A percentile compares a stretch with the other conserved stretches of the same genome.
phyloP scores from a whole-genome alignment of 2,888 invertebrate genomes.

The Lasiommata megera region DNA sequence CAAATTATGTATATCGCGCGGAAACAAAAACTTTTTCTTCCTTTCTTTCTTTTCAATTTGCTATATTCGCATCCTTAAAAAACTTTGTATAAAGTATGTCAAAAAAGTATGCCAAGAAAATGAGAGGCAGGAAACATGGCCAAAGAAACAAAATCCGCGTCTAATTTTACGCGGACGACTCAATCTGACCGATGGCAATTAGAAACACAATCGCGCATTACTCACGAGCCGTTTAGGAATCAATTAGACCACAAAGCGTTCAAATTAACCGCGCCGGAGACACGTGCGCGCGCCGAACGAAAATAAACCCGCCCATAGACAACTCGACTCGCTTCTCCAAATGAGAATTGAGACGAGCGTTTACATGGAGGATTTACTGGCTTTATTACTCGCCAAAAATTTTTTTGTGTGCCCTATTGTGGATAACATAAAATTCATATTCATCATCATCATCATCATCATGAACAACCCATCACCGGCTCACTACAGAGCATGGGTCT shows the following conservation, averaged over 20 bases:
- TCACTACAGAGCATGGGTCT: no score
- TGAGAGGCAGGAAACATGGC: neutral
- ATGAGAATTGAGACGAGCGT: constrained; percentile 23
- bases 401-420: no score
- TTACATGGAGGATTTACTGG: neutral
- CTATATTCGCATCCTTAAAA: no score
- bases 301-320: constrained; percentile 68
- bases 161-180: constrained; percentile 42
- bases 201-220: constrained; percentile 40
- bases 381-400: neutral
- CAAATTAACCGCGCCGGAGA: constrained; percentile 52
- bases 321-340: constrained; percentile 50
- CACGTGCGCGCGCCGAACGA: constrained; percentile 53
- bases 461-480: no score
- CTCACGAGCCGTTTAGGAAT: constrained; percentile 63
- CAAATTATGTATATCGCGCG: no score
- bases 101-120: neutral
- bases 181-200: constrained; percentile 46
- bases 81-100: neutral
- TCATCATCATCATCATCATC: no score
- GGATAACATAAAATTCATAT: no score
- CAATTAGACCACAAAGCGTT: constrained; percentile 70
- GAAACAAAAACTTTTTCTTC: no score
- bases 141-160: constrained; percentile 2
- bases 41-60: no score